Percentiles rank a stretch among this genome's conserved stretches.
These are phyloP conservation scores for Parotia lawesii DNA, from an alignment of 2,113 vertebrate genomes.

Conservation along the genomic window DNA sequence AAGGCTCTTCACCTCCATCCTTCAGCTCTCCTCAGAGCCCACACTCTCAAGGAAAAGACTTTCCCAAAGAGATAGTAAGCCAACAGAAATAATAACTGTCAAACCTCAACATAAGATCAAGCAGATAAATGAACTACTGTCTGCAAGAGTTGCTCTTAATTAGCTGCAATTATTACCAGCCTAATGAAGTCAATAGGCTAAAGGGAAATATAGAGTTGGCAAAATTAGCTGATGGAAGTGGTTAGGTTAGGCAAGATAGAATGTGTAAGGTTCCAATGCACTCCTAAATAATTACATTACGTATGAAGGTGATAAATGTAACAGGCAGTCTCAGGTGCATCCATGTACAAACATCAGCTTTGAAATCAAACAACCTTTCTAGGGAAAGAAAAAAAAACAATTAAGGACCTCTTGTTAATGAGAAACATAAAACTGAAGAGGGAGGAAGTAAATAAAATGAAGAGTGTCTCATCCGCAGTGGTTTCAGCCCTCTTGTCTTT, in stretches of 20 bases:
- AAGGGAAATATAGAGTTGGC: neutral
- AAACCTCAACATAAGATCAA: fast-evolving
- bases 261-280: neutral
- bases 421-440: neutral
- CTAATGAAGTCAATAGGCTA: neutral
- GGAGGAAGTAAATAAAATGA: neutral
- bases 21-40: neutral
- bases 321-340: neutral
- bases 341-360: neutral
- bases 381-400: neutral
- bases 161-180: neutral
- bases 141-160: neutral
- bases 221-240: neutral
- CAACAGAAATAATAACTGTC: neutral
- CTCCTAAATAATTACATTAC: neutral
- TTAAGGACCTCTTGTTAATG: neutral
- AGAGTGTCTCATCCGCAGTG: neutral
- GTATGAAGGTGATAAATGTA: neutral
- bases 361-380: neutral
- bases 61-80: neutral
- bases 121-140: neutral
- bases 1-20: neutral
- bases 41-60: neutral
- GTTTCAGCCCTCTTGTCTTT: neutral
- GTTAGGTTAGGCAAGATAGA: neutral